Percentiles rank a stretch among this genome's conserved stretches.
phyloP scores from a whole-genome alignment of 2,113 vertebrate genomes.

The Apus apus region DNA sequence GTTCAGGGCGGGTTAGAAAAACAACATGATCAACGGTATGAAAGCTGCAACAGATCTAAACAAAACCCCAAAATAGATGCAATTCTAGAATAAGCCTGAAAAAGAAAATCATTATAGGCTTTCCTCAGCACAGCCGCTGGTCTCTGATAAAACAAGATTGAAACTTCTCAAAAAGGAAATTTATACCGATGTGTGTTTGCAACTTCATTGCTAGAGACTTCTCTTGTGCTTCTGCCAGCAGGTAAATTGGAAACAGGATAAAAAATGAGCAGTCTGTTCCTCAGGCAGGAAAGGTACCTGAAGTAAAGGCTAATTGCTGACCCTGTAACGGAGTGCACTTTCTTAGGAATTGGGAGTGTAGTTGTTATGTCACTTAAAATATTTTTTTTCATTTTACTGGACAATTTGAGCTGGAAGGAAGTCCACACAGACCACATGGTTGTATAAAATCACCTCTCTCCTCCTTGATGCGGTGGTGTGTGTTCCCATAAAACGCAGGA shows the following conservation, averaged over 20 bases:
- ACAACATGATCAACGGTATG: constrained; percentile 66
- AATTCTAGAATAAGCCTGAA: constrained; percentile 61
- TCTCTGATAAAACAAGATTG: constrained; percentile 53
- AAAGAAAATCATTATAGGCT: constrained; percentile 61
- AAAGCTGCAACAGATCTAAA: constrained; percentile 68
- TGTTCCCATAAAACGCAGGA: not conserved
- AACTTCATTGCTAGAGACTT: not conserved
- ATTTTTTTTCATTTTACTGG: not conserved
- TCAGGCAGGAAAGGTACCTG: not conserved
- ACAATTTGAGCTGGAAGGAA: not conserved
- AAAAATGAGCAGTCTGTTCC: not conserved
- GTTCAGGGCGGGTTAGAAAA: constrained; percentile 73
- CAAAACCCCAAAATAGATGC: constrained; percentile 69
- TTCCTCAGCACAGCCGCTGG: constrained; percentile 17
- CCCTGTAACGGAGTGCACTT: not conserved
- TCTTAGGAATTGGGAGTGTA: not conserved
- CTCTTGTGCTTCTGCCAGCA: not conserved
- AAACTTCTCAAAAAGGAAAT: constrained; percentile 51
- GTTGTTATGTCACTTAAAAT: not conserved
- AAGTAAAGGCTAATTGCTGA: not conserved
- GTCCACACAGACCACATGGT: not conserved
- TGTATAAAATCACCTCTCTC: accelerated
- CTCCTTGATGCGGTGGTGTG: not conserved
- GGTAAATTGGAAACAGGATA: constrained; percentile 15
- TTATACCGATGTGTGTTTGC: not conserved